Base-by-base conservation (phyloP, 2,113 vertebrate genomes). In the Oncorhynchus masou region DNA sequence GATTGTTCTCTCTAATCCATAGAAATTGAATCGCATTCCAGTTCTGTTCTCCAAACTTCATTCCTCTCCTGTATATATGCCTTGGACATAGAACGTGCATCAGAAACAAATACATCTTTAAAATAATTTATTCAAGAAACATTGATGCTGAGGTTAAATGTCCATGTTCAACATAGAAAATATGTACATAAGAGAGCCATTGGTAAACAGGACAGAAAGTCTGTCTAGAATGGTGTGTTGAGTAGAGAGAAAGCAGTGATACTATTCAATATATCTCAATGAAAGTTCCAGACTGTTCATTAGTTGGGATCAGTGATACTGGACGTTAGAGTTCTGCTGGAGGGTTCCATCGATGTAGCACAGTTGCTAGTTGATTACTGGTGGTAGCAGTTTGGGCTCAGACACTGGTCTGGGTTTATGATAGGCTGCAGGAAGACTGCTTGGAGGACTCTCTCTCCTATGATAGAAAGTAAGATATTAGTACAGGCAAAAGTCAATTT, bases 111-210 rank as follows among this genome's bases (percentile, higher is more conserved):
- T 54, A 19, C 51, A 54, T 75, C 71, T 81, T 92, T 85, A 79
- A 90, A 92, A 93, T 93, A 91, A 94, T 94, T 94, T 93, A 94
- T 93, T 93, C 73, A 87, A 84, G 83, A 90, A 86, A 87, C 76
- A 90, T 88, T 84, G 83, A 79, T 82, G 86, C 49, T 81, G 86
- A 87, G 70, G 60, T 72, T 70, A 75, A 85, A 91, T 84, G 76
- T 85, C 80, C 71, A 85, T 88, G 75, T 87, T 87, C 31, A 76
- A 82, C 84, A 87, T 94, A 94, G 89, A 92, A 93, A 94, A 93
- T 92, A 92, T 93, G 62, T 90, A 92, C 91, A 93, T 45, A 90
- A 90, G 85, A 83, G 87, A 82, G 80, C 81, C 70, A 88, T 86
- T 73, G 34, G 80, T 88, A 87, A 82, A 90, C 92, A 90, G 76